Percentiles rank a stretch among this genome's conserved stretches.
These are phyloP conservation scores for Ladona fulva DNA, from an alignment of 1,140 invertebrate genomes.

Conservation along the genomic window DNA sequence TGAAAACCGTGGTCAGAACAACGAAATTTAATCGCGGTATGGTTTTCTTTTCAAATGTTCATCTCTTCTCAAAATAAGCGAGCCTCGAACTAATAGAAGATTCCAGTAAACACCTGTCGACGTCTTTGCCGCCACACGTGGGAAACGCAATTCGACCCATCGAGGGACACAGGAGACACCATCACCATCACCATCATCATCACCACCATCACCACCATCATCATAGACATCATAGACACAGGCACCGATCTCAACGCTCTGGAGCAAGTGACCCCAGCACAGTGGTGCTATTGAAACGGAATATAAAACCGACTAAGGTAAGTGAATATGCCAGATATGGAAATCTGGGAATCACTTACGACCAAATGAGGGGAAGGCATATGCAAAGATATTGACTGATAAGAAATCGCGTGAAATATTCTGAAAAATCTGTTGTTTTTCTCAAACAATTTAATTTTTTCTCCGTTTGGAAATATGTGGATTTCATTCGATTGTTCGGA, in stretches of 20 bases:
- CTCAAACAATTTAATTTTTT: too few species aligned
- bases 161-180: background rate
- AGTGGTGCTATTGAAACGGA: background rate
- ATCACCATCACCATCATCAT: slow-evolving; percentile 1
- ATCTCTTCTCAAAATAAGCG: background rate
- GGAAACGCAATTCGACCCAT: background rate
- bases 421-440: too few species aligned
- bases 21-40: too few species aligned
- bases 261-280: background rate
- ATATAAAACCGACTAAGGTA: background rate
- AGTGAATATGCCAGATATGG: background rate
- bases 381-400: too few species aligned
- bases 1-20: too few species aligned
- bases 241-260: background rate
- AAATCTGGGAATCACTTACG: too few species aligned
- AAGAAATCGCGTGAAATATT: too few species aligned
- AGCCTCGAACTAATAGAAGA: slow-evolving; percentile 5
- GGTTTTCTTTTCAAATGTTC: too few species aligned
- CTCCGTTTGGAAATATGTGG: too few species aligned
- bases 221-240: background rate
- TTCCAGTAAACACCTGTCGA: background rate
- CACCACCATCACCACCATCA: background rate
- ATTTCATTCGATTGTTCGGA: too few species aligned
- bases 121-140: background rate
- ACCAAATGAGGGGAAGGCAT: too few species aligned